phyloP scores from a whole-genome alignment of 2,888 invertebrate species.

The Argyresthia albistria region DNA sequence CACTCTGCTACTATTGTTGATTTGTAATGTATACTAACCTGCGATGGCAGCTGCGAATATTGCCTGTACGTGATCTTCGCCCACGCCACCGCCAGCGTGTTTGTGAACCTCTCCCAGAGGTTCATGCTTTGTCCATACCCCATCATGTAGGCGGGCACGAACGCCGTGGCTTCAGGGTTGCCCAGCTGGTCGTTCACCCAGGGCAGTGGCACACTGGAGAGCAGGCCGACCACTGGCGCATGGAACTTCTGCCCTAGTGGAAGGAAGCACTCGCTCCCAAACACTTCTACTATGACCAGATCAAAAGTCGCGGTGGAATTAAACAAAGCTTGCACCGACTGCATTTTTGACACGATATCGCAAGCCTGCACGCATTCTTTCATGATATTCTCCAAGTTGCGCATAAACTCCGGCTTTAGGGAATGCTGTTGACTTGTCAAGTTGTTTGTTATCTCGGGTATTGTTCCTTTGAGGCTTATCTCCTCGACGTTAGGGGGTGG shows the following conservation, averaged over 20 bases:
- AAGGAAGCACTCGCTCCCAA: conserved; percentile 71
- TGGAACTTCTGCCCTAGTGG: conserved; percentile 66
- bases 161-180: conserved; percentile 70
- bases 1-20: too few relatives aligned
- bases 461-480: conserved; percentile 61
- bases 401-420: conserved; percentile 45
- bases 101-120: conserved; percentile 56
- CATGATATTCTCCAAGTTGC: conserved; percentile 57
- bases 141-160: conserved; percentile 70
- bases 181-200: conserved; percentile 72
- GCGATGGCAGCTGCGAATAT: conserved; percentile 54
- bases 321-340: conserved; percentile 43
- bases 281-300: conserved; percentile 61
- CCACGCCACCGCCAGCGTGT: conserved; percentile 48
- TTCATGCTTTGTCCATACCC: conserved; percentile 62
- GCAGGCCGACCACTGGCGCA: conserved; percentile 65
- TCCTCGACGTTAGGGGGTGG: conserved; percentile 49
- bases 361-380: conserved; percentile 59
- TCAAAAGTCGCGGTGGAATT: conserved; percentile 48
- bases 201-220: conserved; percentile 67
- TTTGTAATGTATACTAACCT: conserved; percentile 26
- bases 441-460: conserved; percentile 57
- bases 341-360: conserved; percentile 46
- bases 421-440: conserved; percentile 41
- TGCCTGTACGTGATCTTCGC: conserved; percentile 50